Evolutionary conservation across 2,797 vertebrate species (phyloP).

Genomic region (Kryptopterus vitreolus): DNA sequence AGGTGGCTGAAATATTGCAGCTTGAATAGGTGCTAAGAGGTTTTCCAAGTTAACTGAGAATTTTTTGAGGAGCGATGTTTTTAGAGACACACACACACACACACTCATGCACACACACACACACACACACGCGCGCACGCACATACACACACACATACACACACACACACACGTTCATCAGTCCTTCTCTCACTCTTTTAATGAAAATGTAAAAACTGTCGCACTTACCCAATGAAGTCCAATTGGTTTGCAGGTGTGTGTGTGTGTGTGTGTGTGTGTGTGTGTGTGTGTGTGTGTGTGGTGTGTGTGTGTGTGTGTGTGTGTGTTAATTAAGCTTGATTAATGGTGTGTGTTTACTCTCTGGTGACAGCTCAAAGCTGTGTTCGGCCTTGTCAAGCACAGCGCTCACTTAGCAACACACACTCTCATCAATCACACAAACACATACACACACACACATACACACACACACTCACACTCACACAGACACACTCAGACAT

Average conservation of each 20-base stretch:
- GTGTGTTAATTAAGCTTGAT: conserved; percentile 96
- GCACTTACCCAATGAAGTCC: background rate
- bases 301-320: conserved; percentile 3
- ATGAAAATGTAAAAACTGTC: conserved; percentile 22
- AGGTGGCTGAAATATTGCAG: conserved; percentile 65
- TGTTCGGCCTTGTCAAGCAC: conserved; percentile 46
- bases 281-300: conserved; percentile 42
- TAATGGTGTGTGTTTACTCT: conserved; percentile 97
- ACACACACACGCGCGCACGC: conserved; percentile 18
- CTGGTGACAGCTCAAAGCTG: conserved; percentile 98
- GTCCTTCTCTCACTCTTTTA: conserved; percentile 30
- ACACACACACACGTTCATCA: background rate
- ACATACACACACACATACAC: conserved; percentile 19
- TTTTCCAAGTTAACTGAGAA: conserved; percentile 76
- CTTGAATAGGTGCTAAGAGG: conserved; percentile 78
- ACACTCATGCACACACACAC: conserved; percentile 7
- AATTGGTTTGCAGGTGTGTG: conserved; percentile 19
- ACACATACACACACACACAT: conserved; percentile 31
- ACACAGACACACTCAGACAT: conserved; percentile 64
- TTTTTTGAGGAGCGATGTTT: conserved; percentile 68
- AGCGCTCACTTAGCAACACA: conserved; percentile 53
- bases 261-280: conserved; percentile 37
- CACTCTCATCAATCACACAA: conserved; percentile 57
- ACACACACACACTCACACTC: conserved; percentile 43
- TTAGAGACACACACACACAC: background rate